phyloP scores from a whole-genome alignment of 2,888 invertebrate genomes.

The Galerucella pusilla region DNA sequence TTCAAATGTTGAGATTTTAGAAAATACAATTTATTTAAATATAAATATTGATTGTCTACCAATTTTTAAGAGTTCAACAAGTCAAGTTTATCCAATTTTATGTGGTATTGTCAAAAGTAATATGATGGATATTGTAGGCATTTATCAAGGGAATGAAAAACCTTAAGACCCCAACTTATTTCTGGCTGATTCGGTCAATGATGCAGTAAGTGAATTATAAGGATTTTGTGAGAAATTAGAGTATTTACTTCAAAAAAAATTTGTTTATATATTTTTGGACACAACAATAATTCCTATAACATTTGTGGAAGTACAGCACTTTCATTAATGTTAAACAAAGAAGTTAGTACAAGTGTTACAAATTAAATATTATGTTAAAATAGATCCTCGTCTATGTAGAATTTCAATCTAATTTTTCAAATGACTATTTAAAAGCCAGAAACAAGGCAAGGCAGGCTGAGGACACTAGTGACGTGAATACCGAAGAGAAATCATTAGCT shows the following conservation, averaged over 20 bases:
- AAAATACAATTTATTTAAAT: too few relatives aligned
- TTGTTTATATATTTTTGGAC: too few relatives aligned
- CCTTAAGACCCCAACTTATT: constrained; percentile 34
- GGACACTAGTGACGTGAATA: background rate
- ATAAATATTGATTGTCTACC: background rate
- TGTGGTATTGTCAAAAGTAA: background rate
- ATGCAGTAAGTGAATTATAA: constrained; percentile 11
- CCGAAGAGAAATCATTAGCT: background rate
- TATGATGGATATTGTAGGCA: constrained; percentile 23
- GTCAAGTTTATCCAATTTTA: background rate
- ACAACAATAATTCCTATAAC: too few relatives aligned
- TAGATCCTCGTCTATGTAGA: too few relatives aligned
- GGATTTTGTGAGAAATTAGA: too few relatives aligned
- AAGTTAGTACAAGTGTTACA: too few relatives aligned
- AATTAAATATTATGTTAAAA: too few relatives aligned
- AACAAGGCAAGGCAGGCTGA: background rate
- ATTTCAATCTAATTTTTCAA: too few relatives aligned
- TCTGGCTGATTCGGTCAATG: constrained; percentile 35
- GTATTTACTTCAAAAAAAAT: too few relatives aligned
- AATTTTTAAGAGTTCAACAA: background rate
- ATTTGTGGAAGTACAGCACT: too few relatives aligned
- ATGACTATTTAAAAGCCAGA: too few relatives aligned
- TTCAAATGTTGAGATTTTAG: background rate
- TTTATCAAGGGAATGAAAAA: constrained; percentile 40
- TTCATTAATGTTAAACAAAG: too few relatives aligned